A percentile compares a stretch with the other conserved stretches of the same genome.
phyloP scores from a whole-genome alignment of 2,888 invertebrate species.

The Stenolophus ochropezus region DNA sequence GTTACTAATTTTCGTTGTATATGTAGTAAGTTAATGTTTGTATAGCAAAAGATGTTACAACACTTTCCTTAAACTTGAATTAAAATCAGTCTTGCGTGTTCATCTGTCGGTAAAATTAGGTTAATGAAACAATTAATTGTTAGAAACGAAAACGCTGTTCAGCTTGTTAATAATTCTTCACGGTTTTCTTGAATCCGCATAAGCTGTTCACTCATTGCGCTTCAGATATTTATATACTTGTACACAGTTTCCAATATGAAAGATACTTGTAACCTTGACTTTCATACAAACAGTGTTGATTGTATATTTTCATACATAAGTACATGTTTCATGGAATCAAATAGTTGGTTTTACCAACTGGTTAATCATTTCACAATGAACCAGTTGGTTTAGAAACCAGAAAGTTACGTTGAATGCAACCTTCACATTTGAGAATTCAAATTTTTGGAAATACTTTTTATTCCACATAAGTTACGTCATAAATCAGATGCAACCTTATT shows the following conservation, averaged over 20 bases:
- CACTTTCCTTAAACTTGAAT: conserved; percentile 30
- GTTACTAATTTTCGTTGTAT: no score
- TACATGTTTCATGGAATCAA: neutral
- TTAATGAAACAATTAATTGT: conserved; percentile 57
- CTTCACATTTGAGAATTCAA: conserved; percentile 27
- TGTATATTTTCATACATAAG: neutral
- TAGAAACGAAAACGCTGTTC: conserved; percentile 40
- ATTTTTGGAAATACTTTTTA: conserved; percentile 34
- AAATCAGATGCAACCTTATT: no score
- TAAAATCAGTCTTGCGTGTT: conserved; percentile 33
- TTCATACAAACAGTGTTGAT: neutral
- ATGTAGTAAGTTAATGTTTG: no score
- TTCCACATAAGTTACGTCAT: conserved; percentile 4
- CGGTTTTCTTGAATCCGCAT: conserved; percentile 26
- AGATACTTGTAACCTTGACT: conserved; percentile 9
- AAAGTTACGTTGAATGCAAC: neutral
- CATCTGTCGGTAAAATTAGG: conserved; percentile 49
- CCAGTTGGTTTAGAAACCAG: conserved; percentile 1
- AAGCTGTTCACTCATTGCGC: neutral
- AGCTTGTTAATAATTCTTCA: conserved; percentile 35
- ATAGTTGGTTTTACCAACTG: conserved; percentile 16
- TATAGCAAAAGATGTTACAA: conserved; percentile 2
- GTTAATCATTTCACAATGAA: conserved; percentile 9
- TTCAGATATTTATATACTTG: neutral
- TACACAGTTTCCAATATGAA: conserved; percentile 3